A percentile compares a stretch with the other conserved stretches of the same genome.
Evolutionary conservation across 2,113 vertebrate species (phyloP).

Genomic region (Rostratula benghalensis): DNA sequence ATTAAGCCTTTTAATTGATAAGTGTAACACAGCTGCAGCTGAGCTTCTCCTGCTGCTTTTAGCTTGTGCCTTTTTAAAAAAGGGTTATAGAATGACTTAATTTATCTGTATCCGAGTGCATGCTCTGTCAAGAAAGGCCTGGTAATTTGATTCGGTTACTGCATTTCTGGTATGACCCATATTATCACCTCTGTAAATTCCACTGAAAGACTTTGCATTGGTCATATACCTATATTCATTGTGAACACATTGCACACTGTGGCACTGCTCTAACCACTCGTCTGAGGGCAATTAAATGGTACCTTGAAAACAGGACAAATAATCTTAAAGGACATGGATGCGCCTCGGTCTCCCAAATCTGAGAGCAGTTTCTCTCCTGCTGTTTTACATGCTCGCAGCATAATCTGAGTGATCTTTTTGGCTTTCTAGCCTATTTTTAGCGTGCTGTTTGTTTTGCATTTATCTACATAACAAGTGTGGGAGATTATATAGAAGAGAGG

Average conservation of each 20-base stretch:
- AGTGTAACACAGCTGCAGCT: background rate
- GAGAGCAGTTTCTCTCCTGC: background rate
- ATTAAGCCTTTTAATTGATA: constrained; percentile 18
- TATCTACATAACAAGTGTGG: constrained; percentile 47
- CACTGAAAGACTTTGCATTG: background rate
- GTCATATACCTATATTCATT: background rate
- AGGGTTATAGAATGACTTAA: background rate
- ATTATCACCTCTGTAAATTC: constrained; percentile 57
- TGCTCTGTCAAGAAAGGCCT: background rate
- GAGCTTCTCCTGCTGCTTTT: background rate
- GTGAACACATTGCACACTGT: background rate
- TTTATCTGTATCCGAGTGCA: background rate
- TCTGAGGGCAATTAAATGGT: background rate
- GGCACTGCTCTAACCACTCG: background rate
- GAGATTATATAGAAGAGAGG: background rate
- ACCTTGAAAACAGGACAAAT: background rate
- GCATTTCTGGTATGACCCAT: constrained; percentile 11
- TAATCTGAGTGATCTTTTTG: constrained; percentile 19
- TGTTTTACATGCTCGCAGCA: background rate
- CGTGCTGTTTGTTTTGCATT: constrained; percentile 50
- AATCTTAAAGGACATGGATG: background rate
- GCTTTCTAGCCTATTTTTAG: constrained; percentile 38
- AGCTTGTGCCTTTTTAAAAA: background rate
- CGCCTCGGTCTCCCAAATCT: background rate
- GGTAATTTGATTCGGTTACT: constrained; percentile 41